Base-by-base conservation (phyloP, 2,113 vertebrate species). In the rabbit (Oryctolagus cuniculus) region DNA sequence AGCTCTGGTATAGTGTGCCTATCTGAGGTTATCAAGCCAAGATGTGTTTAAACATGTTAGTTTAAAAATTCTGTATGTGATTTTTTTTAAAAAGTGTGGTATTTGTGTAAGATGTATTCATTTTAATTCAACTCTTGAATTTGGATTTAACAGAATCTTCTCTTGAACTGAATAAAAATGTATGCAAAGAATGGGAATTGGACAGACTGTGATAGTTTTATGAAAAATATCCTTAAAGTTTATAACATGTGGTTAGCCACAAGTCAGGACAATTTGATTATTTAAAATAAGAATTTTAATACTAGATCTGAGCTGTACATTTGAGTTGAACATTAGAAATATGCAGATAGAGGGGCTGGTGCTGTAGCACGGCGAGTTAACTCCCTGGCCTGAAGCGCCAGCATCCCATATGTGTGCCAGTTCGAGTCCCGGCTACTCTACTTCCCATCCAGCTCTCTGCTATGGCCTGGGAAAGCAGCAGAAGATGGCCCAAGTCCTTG, bases 211-310 rank as follows among this genome's bases (percentile, higher is more conserved):
- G 49, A 10, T 55, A 51, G 77, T 58, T 51, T 94, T 78, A 38
- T 81, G 31, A 94, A 72, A 77, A 29, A 34, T 53, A 8, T 86
- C 31, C 85, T 74, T 86, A 49, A 49, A 61, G 79, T 84, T 6
- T 91, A 4, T 84, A 10, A 81, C 34, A 78, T 73, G 6, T 34
- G 31, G 38, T 58, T 22, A 80, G 36, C 34, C 61, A 29, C 53
- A 7, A 61, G 10, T 79, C 44, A 90, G 15, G 29, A 73, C 24
- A 87, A 8, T 73, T 78, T 63, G 74, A 38, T 72, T 83, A 84
- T 90, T 84, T 95, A 64, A 95, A 95, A 58, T 79, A 34, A 80
- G 73, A 74, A 64, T 55, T 77, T 85, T 44, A 86, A 66, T 81
- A 91, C 34, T 61, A 83, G 44, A 49, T 49, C n/a, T 92, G 36